These are phyloP conservation scores for Calameuta pallipes DNA, from an alignment of 2,888 invertebrate genomes.

Conservation along the genomic window DNA sequence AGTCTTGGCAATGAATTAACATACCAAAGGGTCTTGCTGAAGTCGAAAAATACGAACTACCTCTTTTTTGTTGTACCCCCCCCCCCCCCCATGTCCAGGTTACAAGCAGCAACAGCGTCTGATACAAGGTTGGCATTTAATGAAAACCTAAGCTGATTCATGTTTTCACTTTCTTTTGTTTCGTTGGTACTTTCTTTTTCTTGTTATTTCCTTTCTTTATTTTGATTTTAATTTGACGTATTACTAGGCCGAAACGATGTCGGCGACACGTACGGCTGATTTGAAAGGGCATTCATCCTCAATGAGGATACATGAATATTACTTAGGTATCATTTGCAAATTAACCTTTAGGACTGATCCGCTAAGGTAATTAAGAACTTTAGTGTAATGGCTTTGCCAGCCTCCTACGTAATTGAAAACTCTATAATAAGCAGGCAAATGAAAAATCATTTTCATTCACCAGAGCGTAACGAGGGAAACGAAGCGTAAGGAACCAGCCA, in stretches of 20 bases:
- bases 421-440: background rate
- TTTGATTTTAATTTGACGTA: background rate
- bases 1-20: slow-evolving; percentile 41
- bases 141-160: slow-evolving; percentile 33
- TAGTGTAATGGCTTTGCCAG: background rate
- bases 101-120: slow-evolving; percentile 17
- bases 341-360: background rate
- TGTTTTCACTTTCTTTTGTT: slow-evolving; percentile 7
- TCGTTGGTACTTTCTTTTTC: background rate
- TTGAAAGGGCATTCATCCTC: background rate
- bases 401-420: background rate
- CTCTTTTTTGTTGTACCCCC: slow-evolving; percentile 16
- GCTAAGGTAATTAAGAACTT: background rate
- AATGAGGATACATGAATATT: background rate
- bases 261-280: background rate
- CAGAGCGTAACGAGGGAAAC: background rate
- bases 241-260: background rate
- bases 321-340: background rate
- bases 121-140: slow-evolving; percentile 28
- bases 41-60: slow-evolving; percentile 12
- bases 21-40: slow-evolving; percentile 35
- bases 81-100: background rate
- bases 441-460: background rate
- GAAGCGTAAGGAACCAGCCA: background rate
- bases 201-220: background rate